Percentiles rank a stretch among this genome's conserved stretches.
Evolutionary conservation across 2,797 vertebrate species (phyloP).

Genomic region (Neosilurus hyrtlii): DNA sequence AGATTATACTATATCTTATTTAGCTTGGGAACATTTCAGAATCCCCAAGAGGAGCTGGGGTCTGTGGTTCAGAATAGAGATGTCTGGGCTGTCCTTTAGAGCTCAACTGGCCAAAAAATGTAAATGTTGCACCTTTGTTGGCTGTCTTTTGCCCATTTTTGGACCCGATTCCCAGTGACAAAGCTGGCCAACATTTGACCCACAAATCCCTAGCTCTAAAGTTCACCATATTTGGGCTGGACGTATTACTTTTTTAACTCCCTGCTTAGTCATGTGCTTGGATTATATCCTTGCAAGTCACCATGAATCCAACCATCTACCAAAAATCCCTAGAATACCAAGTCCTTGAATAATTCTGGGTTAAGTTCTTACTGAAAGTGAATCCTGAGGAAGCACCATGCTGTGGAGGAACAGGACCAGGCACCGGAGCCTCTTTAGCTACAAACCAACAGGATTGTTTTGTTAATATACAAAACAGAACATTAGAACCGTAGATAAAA

Average conservation of each 20-base stretch:
- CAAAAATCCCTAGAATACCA: neutral
- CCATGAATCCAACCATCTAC: neutral
- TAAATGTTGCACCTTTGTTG: neutral
- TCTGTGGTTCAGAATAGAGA: neutral
- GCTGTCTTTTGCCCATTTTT: neutral
- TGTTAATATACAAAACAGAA: neutral
- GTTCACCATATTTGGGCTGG: neutral
- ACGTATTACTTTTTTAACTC: neutral
- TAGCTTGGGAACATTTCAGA: neutral
- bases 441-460: conserved; percentile 11
- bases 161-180: neutral
- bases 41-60: neutral
- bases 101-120: neutral
- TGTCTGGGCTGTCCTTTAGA: neutral
- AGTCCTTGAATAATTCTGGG: neutral
- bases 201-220: neutral
- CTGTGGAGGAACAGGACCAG: conserved; percentile 43
- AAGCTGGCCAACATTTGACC: neutral
- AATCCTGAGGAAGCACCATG: conserved; percentile 55
- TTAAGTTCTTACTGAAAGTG: conserved; percentile 64
- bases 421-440: conserved; percentile 62
- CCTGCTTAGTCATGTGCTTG: neutral
- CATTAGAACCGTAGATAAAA: neutral
- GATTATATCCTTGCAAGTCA: neutral
- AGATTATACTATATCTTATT: neutral